Conservation (phyloP, 2,888 invertebrate genomes). For the Parascotia fuliginaria region DNA sequence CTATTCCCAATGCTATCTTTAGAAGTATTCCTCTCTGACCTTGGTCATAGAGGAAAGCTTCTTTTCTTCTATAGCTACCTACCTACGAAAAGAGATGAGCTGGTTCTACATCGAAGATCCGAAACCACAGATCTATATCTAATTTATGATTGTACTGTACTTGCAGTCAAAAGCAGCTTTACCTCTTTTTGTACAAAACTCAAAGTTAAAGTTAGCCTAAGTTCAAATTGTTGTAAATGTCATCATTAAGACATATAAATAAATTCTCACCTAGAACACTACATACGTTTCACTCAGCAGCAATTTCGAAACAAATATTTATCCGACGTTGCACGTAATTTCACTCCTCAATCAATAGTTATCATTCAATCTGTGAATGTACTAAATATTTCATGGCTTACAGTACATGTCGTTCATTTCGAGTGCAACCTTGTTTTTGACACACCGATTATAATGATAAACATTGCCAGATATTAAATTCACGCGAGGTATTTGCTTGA, state of each 20-base stretch:
- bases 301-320: constrained; percentile 42
- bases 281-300: constrained; percentile 8
- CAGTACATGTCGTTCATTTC: constrained; percentile 27
- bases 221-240: too few relatives aligned
- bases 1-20: too few relatives aligned
- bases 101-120: too few relatives aligned
- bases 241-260: not conserved
- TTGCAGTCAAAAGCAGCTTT: too few relatives aligned
- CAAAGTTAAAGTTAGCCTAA: too few relatives aligned
- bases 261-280: not conserved
- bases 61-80: too few relatives aligned
- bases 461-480: constrained; percentile 36
- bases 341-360: constrained; percentile 53
- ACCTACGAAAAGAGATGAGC: too few relatives aligned
- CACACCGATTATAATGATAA: constrained; percentile 60
- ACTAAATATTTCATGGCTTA: constrained; percentile 53
- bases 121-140: too few relatives aligned
- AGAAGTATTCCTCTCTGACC: too few relatives aligned
- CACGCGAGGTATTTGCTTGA: constrained; percentile 18
- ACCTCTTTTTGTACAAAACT: too few relatives aligned
- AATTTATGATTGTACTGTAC: too few relatives aligned
- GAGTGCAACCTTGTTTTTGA: constrained; percentile 51
- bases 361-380: constrained; percentile 50
- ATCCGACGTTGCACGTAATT: constrained; percentile 42
- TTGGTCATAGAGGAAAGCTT: too few relatives aligned